A percentile compares a stretch with the other conserved stretches of the same genome.
Conservation (phyloP, 2,113 vertebrate species). For the Mesitornis unicolor region DNA sequence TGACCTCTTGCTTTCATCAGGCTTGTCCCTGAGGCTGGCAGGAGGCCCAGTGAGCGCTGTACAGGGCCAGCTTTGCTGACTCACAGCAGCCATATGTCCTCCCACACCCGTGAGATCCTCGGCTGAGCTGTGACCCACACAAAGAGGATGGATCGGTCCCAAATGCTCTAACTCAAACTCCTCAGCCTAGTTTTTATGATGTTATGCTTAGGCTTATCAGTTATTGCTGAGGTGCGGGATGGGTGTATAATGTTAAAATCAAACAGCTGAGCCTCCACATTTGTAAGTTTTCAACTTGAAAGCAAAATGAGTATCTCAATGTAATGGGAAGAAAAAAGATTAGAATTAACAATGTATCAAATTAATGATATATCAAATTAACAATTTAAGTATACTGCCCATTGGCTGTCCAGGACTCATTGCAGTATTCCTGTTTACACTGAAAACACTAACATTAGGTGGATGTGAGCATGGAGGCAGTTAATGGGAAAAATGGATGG, state of each 20-base stretch:
- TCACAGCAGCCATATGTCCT: not conserved
- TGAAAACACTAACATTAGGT: not conserved
- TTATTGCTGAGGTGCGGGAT: not conserved
- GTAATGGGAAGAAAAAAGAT: slow-evolving; percentile 14
- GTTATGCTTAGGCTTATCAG: not conserved
- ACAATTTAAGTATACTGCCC: not conserved
- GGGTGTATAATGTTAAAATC: not conserved
- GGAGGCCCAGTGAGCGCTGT: not conserved
- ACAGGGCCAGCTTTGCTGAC: not conserved
- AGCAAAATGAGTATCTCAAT: not conserved
- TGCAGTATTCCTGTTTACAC: not conserved
- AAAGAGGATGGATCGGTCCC: not conserved
- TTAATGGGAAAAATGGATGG: not conserved
- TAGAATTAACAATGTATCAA: not conserved
- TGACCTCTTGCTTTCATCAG: not conserved
- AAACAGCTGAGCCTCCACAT: not conserved
- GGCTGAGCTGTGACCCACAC: accelerated
- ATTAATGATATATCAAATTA: not conserved
- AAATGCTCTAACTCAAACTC: not conserved
- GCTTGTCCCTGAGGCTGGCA: not conserved
- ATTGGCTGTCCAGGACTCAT: not conserved
- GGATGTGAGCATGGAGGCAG: not conserved
- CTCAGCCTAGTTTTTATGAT: not conserved
- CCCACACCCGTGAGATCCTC: not conserved
- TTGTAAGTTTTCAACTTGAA: not conserved